Percentiles rank a stretch among this genome's conserved stretches.
Evolutionary conservation across 30 jellyfish, hydroid and myxozoan genomes (phyloP).

Genomic region (Aurelia aurita complex sp. Pacific): DNA sequence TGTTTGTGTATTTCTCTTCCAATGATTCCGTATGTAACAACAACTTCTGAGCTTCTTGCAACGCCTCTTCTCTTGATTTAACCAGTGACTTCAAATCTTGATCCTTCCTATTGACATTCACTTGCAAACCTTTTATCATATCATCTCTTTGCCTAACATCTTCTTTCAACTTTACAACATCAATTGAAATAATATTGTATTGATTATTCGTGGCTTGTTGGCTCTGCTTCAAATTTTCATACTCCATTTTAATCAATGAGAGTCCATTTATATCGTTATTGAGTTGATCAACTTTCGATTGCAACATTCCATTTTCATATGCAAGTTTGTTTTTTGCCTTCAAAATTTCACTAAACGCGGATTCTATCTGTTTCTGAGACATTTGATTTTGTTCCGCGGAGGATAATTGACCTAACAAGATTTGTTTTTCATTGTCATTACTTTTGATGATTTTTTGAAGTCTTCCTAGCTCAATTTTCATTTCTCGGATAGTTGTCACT

Average conservation of each 20-base stretch:
- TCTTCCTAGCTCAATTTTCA: constrained; percentile 34
- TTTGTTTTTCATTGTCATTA: constrained; percentile 31
- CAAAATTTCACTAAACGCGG: constrained; percentile 57
- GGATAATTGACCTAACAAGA: constrained; percentile 18
- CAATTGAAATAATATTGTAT: constrained; percentile 3
- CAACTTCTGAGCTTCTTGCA: constrained; percentile 26
- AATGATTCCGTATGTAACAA: constrained; percentile 11
- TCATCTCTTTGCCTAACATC: neutral
- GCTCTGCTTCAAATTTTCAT: constrained; percentile 8
- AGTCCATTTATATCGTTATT: constrained; percentile 7
- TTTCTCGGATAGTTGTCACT: constrained; percentile 3
- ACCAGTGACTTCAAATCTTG: neutral
- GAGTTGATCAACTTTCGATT: constrained; percentile 61
- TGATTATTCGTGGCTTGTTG: constrained; percentile 9
- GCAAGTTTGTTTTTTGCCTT: constrained; percentile 66
- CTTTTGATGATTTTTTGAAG: neutral
- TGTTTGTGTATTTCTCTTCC: constrained; percentile 12
- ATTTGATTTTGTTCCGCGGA: constrained; percentile 53
- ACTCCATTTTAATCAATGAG: constrained; percentile 10
- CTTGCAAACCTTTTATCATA: constrained; percentile 1
- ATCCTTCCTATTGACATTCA: neutral
- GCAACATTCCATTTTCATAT: constrained; percentile 77
- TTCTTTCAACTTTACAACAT: constrained; percentile 1
- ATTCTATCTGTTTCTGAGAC: constrained; percentile 76
- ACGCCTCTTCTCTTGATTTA: constrained; percentile 32